Evolutionary conservation across 2,113 vertebrate species (phyloP).

Genomic region (Hippocampus comes): DNA sequence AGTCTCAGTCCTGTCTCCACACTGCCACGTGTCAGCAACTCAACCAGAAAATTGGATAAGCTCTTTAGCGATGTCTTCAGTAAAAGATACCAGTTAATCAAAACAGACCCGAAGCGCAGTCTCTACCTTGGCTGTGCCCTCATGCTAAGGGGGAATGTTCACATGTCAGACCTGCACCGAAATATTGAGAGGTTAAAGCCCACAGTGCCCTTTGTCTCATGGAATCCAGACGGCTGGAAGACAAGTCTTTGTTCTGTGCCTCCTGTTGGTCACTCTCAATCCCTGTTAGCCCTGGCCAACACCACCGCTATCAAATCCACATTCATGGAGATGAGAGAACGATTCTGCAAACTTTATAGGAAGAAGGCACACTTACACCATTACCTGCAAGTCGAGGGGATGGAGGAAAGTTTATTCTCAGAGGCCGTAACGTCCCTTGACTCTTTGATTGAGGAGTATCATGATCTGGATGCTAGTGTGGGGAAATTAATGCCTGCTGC

Average conservation of each 20-base stretch:
- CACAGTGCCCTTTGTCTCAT: slow-evolving; percentile 85
- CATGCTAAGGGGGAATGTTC: slow-evolving; percentile 88
- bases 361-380: slow-evolving; percentile 98
- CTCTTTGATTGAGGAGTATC: slow-evolving; percentile 86
- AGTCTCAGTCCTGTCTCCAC: slow-evolving; percentile 93
- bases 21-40: slow-evolving; percentile 82
- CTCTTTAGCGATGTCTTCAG: slow-evolving; percentile 98
- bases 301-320: slow-evolving; percentile 89
- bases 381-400: slow-evolving; percentile 87
- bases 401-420: slow-evolving; percentile 84
- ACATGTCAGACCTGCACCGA: slow-evolving; percentile 91
- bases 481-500: slow-evolving; percentile 60
- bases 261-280: slow-evolving; percentile 87
- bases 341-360: slow-evolving; percentile 86
- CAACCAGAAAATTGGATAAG: slow-evolving; percentile 88
- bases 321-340: slow-evolving; percentile 82
- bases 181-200: slow-evolving; percentile 95
- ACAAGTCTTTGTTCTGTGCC: slow-evolving; percentile 90
- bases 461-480: slow-evolving; percentile 78
- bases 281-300: slow-evolving; percentile 88
- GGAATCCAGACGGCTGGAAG: slow-evolving; percentile 99
- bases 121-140: slow-evolving; percentile 93
- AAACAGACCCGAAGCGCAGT: slow-evolving; percentile 83
- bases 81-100: slow-evolving; percentile 91
- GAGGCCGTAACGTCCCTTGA: slow-evolving; percentile 82